A percentile compares a stretch with the other conserved stretches of the same genome.
Evolutionary conservation across 1,140 invertebrate genomes (phyloP).

Genomic region (Monochamus saltuarius): DNA sequence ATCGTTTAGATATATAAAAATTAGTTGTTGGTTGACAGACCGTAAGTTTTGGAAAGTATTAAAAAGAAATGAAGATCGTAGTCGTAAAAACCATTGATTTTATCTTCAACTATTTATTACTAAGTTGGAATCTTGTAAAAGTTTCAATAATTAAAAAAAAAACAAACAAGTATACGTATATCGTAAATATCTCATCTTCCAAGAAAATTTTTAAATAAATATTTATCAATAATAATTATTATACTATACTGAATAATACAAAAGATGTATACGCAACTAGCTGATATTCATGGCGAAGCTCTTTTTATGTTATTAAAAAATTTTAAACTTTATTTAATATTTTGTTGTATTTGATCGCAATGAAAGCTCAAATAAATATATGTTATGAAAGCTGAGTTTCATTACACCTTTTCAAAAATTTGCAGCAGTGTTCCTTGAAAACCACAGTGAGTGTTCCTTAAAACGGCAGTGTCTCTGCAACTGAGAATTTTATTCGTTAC

Average conservation of each 20-base stretch:
- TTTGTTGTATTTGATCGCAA: slow-evolving; percentile 55
- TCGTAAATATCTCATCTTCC: slow-evolving; percentile 53
- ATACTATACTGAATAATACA: slow-evolving; percentile 52
- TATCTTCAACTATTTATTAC: slow-evolving; percentile 14
- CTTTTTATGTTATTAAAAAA: slow-evolving; percentile 51
- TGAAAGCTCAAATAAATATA: slow-evolving; percentile 55
- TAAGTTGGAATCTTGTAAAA: slow-evolving; percentile 12
- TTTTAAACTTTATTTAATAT: slow-evolving; percentile 51
- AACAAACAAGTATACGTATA: slow-evolving; percentile 52
- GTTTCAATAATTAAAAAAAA: slow-evolving; percentile 5
- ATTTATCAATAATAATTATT: slow-evolving; percentile 50
- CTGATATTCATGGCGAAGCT: slow-evolving; percentile 52
- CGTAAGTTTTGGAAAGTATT: slow-evolving; percentile 31
- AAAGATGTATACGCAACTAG: slow-evolving; percentile 54
- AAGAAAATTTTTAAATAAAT: slow-evolving; percentile 51
- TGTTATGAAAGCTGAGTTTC: slow-evolving; percentile 43
- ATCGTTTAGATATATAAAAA: slow-evolving; percentile 22
- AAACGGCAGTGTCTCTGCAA: too few relatives aligned
- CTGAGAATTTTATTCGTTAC: too few relatives aligned
- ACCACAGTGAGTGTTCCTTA: too few relatives aligned
- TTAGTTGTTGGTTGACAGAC: slow-evolving; percentile 35
- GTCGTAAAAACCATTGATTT: slow-evolving; percentile 26
- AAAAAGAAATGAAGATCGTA: slow-evolving; percentile 25
- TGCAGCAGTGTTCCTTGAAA: background rate
- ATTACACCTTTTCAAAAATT: background rate